A percentile compares a stretch with the other conserved stretches of the same genome.
phyloP scores from a whole-genome alignment of 1,140 invertebrate genomes.

The Camponotus pennsylvanicus region DNA sequence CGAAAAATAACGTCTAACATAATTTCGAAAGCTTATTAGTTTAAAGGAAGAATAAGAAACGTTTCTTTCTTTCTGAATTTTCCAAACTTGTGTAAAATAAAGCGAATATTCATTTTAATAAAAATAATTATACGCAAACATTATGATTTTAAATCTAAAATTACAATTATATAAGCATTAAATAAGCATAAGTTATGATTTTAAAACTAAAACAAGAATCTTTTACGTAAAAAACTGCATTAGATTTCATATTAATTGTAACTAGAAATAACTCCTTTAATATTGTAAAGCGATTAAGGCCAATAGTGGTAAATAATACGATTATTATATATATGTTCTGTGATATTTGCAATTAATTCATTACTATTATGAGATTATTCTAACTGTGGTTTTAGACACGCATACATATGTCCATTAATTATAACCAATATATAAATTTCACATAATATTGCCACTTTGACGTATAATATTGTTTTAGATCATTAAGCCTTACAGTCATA shows the following conservation, averaged over 20 bases:
- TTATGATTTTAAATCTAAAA: background rate
- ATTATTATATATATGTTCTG: background rate
- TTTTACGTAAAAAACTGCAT: background rate
- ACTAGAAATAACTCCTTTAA: too few species aligned
- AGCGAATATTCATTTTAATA: background rate
- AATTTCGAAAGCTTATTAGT: background rate
- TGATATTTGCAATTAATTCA: background rate
- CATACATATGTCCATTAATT: background rate
- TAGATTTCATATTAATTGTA: background rate
- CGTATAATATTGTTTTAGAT: background rate
- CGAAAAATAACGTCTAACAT: background rate
- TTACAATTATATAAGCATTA: too few species aligned
- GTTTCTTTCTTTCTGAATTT: background rate
- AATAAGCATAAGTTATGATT: too few species aligned
- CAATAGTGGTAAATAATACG: background rate
- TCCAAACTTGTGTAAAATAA: background rate
- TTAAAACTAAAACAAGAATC: background rate
- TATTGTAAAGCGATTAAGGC: background rate
- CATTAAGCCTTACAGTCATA: background rate
- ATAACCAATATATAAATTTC: conserved; percentile 5
- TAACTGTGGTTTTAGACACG: background rate
- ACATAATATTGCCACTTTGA: conserved; percentile 3
- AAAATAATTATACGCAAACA: background rate
- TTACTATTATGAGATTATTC: background rate
- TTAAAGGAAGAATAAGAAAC: background rate